Base-by-base conservation (phyloP, 1,140 invertebrate genomes). In the Polypedilum pembai region DNA sequence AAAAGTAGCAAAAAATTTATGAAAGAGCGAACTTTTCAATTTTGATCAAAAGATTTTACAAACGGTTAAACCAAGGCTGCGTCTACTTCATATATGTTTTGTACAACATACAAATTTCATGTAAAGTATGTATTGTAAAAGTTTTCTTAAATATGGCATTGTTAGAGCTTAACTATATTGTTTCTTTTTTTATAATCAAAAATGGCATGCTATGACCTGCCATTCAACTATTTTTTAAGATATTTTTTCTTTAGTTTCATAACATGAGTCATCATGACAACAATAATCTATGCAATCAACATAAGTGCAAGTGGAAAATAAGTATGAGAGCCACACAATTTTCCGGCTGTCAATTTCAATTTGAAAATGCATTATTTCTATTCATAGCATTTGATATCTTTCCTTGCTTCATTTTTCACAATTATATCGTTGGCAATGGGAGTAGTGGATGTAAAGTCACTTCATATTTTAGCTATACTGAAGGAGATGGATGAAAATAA, bases 211-310 rank as follows among this genome's bases (percentile, higher is more conserved):
- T 33, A n/a, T 56, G 45, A 56, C 45, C 45, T 56, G 45, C 45
- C 45, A 56, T 56, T 56, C 15, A 15, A 12, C 45, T 56, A 8
- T 15, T n/a, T 56, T 56, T 56, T 56, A 56, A 56, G 10, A 12
- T 56, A 12, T 56, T 56, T n/a, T 56, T 56, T n/a, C 41, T 45
- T 45, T 15, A 8, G 41, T n/a, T n/a, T 45, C 41, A 56, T 56
- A n/a, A 56, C 45, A 56, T 56, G 45, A 56, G 45, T 56, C 45
- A 56, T 56, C 45, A 56, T 56, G 45, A 56, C 45, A 56, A 56
- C 15, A 12, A 15, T 56, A 56, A 56, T 56, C 45, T 56, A 56
- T 56, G 45, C 45, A 56, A 56, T 56, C 45, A 56, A 56, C 45
- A n/a, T 56, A 56, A 56, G 45, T 56, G 45, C 45, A 56, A 4